Base-by-base conservation (phyloP, 2,888 invertebrate species). In the Tetrapedia diversipes region DNA sequence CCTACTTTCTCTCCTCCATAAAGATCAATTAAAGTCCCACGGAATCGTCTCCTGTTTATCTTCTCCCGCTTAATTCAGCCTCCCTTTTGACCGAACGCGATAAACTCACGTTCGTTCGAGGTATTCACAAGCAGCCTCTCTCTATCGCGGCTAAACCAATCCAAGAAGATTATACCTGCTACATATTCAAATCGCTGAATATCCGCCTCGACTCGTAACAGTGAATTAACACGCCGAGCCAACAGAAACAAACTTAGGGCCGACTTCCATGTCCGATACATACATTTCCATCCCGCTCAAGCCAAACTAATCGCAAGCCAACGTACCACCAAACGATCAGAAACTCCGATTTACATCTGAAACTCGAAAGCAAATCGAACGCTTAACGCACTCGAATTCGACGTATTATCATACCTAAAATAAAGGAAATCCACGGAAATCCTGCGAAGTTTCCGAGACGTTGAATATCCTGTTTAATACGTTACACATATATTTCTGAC, bases 1-100 rank as follows among this genome's bases (percentile, higher is more conserved):
- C 19, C 51, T 41, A 51, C 63, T 64, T 64, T 64, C 63, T 53
- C 63, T 64, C 63, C 37, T 39, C 22, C 29, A 29, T 16, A 53
- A 39, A 53, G 29, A 51, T 53, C 51, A 29, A 64, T 53, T 41
- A 22, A 51, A 6, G 14, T 63, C 19, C 19, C 37, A 10, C 4
- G 16, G n/a, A 27, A 11, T 45, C 34, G 34, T 34, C 29, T 14
- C 19, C 37, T 6, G n/a, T 22, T 19, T 39, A 64, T 41, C 51
- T 39, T 22, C 43, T 29, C 24, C n/a, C 27, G 4, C 39, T 27
- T 14, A 41, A 51, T 39, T 41, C 37, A 45, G 19, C 0, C 22
- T 34, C 24, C 51, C 29, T 24, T 60, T 68, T n/a, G 41, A n/a
- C 0, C 59, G 7, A 41, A 51, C 27, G 29, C 54, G 1, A 34